Conservation (phyloP, 2,888 invertebrate genomes). For the Heteropelma amictum region DNA sequence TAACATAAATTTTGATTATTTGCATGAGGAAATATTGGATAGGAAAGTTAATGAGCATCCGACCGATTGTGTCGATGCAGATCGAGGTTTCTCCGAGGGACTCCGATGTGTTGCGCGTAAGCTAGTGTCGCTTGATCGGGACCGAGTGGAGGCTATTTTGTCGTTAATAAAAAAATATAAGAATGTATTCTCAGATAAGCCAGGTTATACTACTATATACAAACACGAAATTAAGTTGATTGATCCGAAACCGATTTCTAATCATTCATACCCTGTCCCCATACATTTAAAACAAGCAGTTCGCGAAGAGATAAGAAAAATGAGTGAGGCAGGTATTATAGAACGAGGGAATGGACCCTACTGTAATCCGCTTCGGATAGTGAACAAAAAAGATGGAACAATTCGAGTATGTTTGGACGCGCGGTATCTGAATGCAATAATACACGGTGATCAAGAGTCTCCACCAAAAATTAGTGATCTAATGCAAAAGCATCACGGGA, state of each 20-base stretch:
- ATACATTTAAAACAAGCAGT: not conserved
- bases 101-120: too few relatives aligned
- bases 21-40: too few relatives aligned
- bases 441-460: slow-evolving; percentile 25
- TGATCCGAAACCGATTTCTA: not conserved
- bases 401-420: slow-evolving; percentile 33
- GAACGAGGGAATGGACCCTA: slow-evolving; percentile 56
- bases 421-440: slow-evolving; percentile 18
- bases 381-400: slow-evolving; percentile 21
- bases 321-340: not conserved
- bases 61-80: too few relatives aligned
- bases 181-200: not conserved
- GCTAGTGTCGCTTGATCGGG: too few relatives aligned
- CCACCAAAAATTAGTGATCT: slow-evolving; percentile 26
- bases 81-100: too few relatives aligned
- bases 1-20: too few relatives aligned
- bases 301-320: not conserved
- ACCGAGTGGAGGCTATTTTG: too few relatives aligned
- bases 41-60: too few relatives aligned
- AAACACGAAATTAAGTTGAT: slow-evolving; percentile 1
- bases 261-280: not conserved
- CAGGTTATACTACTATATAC: not conserved
- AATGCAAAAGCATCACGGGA: slow-evolving; percentile 36
- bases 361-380: slow-evolving; percentile 51
- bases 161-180: not conserved